A percentile compares a stretch with the other conserved stretches of the same genome.
Evolutionary conservation across 2,113 vertebrate genomes (phyloP).

Genomic region (Macrotis lagotis): DNA sequence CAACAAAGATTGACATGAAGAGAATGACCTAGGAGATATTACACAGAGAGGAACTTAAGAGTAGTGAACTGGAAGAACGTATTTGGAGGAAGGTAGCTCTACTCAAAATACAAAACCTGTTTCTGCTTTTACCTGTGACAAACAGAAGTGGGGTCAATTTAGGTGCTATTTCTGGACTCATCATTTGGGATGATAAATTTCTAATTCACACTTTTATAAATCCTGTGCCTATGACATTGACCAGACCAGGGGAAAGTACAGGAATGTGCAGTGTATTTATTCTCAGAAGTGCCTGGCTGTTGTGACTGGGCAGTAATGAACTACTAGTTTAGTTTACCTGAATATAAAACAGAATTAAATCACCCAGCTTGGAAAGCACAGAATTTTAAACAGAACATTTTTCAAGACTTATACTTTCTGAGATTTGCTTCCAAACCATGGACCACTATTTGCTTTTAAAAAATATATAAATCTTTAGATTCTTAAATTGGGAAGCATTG

Average conservation of each 20-base stretch:
- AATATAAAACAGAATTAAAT: constrained; percentile 73
- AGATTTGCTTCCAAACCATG: constrained; percentile 31
- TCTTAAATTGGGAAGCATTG: constrained; percentile 40
- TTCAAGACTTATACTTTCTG: constrained; percentile 55
- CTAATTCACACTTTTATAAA: not conserved
- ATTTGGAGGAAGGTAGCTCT: not conserved
- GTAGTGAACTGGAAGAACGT: not conserved
- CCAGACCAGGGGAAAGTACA: not conserved
- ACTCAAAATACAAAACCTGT: not conserved
- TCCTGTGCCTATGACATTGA: not conserved
- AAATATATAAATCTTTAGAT: constrained; percentile 48
- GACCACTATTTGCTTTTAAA: constrained; percentile 65
- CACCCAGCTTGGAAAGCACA: constrained; percentile 65
- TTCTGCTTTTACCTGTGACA: not conserved
- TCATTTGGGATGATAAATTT: constrained; percentile 12
- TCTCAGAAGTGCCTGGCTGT: constrained; percentile 26
- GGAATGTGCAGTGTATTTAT: constrained; percentile 27
- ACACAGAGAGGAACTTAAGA: not conserved
- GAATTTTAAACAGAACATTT: constrained; percentile 72
- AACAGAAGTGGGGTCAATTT: not conserved
- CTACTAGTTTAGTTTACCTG: constrained; percentile 74
- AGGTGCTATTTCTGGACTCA: not conserved
- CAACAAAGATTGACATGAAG: not conserved
- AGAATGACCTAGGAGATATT: not conserved
- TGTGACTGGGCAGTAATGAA: constrained; percentile 47